Evolutionary conservation across 2,113 vertebrate species (phyloP).

Genomic region (Rattus rattus): DNA sequence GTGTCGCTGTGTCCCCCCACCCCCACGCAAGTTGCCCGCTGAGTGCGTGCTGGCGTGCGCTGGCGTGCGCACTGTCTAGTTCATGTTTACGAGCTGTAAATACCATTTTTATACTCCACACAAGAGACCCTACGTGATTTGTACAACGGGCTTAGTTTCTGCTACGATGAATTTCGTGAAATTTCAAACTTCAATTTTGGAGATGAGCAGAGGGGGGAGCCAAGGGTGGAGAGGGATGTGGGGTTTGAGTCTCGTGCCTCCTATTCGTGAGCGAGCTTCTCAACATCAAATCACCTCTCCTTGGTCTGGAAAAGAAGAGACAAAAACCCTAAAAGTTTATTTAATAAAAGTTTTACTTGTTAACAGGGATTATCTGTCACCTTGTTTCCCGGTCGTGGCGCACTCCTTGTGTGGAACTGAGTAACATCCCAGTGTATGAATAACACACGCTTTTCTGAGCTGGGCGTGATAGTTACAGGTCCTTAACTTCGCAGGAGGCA

Average conservation of each 20-base stretch:
- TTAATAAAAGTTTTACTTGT: slow-evolving; percentile 90
- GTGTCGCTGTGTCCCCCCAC: not conserved
- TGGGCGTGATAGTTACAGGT: too few relatives aligned
- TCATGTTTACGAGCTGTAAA: slow-evolving; percentile 90
- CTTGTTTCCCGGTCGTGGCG: not conserved
- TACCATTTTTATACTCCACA: slow-evolving; percentile 90
- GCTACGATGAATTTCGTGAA: slow-evolving; percentile 87
- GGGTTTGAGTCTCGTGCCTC: slow-evolving; percentile 64
- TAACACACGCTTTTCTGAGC: too few relatives aligned
- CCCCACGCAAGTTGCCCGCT: not conserved
- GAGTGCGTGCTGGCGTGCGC: slow-evolving; percentile 50
- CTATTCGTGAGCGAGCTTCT: slow-evolving; percentile 66
- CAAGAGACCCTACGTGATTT: slow-evolving; percentile 87
- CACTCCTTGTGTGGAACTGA: not conserved
- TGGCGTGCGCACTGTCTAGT: slow-evolving; percentile 61
- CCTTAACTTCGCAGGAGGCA: too few relatives aligned
- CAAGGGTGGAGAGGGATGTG: slow-evolving; percentile 53
- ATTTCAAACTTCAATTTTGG: slow-evolving; percentile 86
- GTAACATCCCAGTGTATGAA: too few relatives aligned
- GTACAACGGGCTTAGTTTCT: slow-evolving; percentile 89
- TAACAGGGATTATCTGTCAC: slow-evolving; percentile 57
- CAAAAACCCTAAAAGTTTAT: slow-evolving; percentile 83
- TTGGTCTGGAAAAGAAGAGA: slow-evolving; percentile 77
- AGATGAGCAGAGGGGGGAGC: slow-evolving; percentile 37
- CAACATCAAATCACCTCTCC: slow-evolving; percentile 82